A percentile compares a stretch with the other conserved stretches of the same genome.
These are phyloP conservation scores for Malurus splendens DNA, from an alignment of 2,797 vertebrate genomes.

Conservation along the genomic window DNA sequence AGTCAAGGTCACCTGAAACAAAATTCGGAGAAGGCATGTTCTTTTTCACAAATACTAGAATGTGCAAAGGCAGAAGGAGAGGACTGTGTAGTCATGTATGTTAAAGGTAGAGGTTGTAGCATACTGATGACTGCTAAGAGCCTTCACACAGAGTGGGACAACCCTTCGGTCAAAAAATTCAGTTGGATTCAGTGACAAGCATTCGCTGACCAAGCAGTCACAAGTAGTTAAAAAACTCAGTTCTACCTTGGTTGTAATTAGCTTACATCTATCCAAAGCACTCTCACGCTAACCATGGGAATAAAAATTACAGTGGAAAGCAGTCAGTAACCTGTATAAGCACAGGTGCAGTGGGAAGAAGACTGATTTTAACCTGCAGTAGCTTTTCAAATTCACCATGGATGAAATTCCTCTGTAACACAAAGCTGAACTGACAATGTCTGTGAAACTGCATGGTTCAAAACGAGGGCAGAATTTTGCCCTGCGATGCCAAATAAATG, in stretches of 20 bases:
- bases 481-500: neutral
- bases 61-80: slow-evolving; percentile 22
- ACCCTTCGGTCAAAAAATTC: neutral
- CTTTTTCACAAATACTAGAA: neutral
- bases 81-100: neutral
- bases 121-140: neutral
- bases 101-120: neutral
- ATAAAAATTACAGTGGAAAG: neutral
- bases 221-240: neutral
- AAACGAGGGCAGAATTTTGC: neutral
- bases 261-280: neutral
- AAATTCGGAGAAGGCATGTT: slow-evolving; percentile 32
- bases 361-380: neutral
- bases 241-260: neutral
- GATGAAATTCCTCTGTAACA: neutral
- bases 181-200: neutral
- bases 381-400: neutral
- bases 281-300: neutral
- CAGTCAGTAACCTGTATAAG: neutral
- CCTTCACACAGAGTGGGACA: neutral
- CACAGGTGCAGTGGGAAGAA: neutral
- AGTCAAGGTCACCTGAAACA: slow-evolving; percentile 31
- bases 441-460: neutral
- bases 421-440: neutral
- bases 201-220: neutral